Conservation (phyloP, 1,140 invertebrate species). For the Aphis craccivora region DNA sequence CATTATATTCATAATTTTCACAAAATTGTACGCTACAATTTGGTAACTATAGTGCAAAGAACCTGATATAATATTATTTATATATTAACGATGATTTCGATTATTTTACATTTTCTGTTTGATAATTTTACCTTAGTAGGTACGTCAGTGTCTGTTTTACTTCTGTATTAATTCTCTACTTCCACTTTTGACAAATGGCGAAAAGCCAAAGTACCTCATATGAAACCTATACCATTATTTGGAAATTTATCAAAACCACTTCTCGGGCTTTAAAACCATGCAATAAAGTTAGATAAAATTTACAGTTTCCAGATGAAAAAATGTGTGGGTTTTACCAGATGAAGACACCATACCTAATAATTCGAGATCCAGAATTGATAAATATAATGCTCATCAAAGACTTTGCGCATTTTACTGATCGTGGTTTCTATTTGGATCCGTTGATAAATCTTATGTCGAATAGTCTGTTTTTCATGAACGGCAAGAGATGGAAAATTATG, state of each 20-base stretch:
- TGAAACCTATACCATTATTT: conserved; percentile 63
- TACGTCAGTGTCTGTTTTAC: no score
- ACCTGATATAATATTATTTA: no score
- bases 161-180: not conserved
- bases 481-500: conserved; percentile 67
- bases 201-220: conserved; percentile 63
- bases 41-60: no score
- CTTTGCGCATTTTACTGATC: conserved; percentile 66
- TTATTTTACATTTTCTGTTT: no score
- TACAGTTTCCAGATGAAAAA: conserved; percentile 60
- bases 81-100: no score
- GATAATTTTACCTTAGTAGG: no score
- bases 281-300: conserved; percentile 13
- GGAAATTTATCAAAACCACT: conserved; percentile 60
- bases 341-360: conserved; percentile 65
- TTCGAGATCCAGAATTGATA: conserved; percentile 67
- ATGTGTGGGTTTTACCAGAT: conserved; percentile 66
- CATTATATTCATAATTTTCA: no score
- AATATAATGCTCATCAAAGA: conserved; percentile 67
- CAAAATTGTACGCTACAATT: no score
- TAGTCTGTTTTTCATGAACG: conserved; percentile 66
- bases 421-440: conserved; percentile 65
- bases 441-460: conserved; percentile 67
- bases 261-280: not conserved
- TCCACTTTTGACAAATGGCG: conserved; percentile 64